These are phyloP conservation scores for Formica aserva DNA, from an alignment of 2,888 invertebrate species.

Conservation along the genomic window DNA sequence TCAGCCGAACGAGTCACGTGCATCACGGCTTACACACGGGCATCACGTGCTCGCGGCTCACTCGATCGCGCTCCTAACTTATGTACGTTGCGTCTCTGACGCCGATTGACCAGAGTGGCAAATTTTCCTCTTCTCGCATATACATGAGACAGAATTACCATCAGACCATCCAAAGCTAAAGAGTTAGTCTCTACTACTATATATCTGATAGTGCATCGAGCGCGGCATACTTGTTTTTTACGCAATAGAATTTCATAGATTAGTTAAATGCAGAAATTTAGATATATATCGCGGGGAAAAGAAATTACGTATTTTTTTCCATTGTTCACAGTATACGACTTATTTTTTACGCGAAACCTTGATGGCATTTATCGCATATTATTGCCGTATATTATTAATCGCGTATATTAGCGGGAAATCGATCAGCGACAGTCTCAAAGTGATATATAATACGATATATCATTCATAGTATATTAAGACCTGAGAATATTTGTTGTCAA, in stretches of 20 bases:
- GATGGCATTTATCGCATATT: neutral
- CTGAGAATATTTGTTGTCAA: slow-evolving; percentile 25
- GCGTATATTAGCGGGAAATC: neutral
- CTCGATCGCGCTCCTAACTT: slow-evolving; percentile 60
- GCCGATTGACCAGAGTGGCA: slow-evolving; percentile 33
- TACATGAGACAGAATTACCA: slow-evolving; percentile 34
- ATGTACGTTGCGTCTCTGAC: slow-evolving; percentile 25
- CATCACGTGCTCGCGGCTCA: slow-evolving; percentile 69
- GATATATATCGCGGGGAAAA: neutral
- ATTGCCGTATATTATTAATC: neutral
- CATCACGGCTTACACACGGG: slow-evolving; percentile 58
- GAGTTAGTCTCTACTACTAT: slow-evolving; percentile 45
- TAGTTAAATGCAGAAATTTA: neutral
- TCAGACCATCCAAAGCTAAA: slow-evolving; percentile 38
- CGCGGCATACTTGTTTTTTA: neutral
- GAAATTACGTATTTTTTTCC: neutral
- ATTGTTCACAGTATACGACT: neutral
- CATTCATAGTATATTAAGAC: neutral
- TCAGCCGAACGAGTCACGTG: slow-evolving; percentile 64
- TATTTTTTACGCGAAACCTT: neutral
- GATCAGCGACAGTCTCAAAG: neutral
- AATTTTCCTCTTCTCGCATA: slow-evolving; percentile 25
- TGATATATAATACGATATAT: neutral
- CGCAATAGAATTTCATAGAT: neutral
- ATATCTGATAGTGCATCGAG: slow-evolving; percentile 4